A percentile compares a stretch with the other conserved stretches of the same genome.
These are phyloP conservation scores for Procambarus clarkii DNA, from an alignment of 1,140 invertebrate species.

Conservation along the genomic window DNA sequence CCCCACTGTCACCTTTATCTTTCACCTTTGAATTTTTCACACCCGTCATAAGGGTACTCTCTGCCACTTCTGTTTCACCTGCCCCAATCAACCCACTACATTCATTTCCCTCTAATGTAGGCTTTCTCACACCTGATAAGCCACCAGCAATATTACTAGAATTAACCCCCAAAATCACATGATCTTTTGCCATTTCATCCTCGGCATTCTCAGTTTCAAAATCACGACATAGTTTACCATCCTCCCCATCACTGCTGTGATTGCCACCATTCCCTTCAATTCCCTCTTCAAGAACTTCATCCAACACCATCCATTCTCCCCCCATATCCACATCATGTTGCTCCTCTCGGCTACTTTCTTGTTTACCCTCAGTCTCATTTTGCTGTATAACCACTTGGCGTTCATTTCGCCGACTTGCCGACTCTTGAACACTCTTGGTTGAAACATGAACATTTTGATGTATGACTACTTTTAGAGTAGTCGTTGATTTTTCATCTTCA, in stretches of 20 bases:
- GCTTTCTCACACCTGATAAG: background rate
- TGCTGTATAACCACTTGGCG: background rate
- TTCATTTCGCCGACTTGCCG: background rate
- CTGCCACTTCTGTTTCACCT: too few relatives aligned
- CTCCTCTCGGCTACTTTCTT: background rate
- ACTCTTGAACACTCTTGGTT: background rate
- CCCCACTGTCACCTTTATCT: too few relatives aligned
- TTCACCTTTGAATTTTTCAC: too few relatives aligned
- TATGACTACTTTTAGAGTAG: conserved; percentile 8
- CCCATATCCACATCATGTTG: background rate
- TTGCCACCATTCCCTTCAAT: conserved; percentile 8
- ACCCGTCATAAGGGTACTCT: too few relatives aligned
- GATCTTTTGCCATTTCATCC: background rate
- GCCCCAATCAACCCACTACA: too few relatives aligned
- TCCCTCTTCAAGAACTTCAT: conserved; percentile 39
- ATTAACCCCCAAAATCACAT: background rate
- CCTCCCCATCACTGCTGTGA: background rate
- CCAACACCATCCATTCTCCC: conserved; percentile 56
- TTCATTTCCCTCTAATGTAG: too few relatives aligned
- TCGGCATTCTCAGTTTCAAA: background rate
- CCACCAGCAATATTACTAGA: background rate
- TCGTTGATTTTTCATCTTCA: background rate
- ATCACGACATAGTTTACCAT: background rate
- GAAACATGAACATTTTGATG: background rate
- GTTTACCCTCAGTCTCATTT: background rate